Percentiles rank a stretch among this genome's conserved stretches.
phyloP scores from a whole-genome alignment of 2,113 vertebrate genomes.

The Dipodomys stephensi region DNA sequence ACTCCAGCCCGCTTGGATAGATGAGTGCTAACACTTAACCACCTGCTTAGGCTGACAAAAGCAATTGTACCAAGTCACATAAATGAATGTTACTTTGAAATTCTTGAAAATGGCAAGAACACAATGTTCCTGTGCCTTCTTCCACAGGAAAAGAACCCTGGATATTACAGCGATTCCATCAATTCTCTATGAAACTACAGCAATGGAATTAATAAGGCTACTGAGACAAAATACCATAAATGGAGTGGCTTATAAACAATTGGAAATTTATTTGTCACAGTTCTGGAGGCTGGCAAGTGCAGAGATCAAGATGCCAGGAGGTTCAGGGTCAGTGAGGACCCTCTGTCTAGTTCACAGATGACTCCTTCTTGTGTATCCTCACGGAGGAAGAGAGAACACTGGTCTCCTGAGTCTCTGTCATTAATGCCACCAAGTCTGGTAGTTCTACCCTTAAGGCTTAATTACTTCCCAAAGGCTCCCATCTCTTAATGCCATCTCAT shows the following conservation, averaged over 20 bases:
- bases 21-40: background rate
- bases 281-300: background rate
- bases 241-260: background rate
- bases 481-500: background rate
- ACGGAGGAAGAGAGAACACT: background rate
- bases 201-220: background rate
- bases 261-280: background rate
- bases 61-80: background rate
- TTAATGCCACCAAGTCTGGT: background rate
- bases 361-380: background rate
- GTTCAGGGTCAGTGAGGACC: background rate
- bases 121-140: background rate
- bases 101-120: conserved; percentile 18
- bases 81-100: conserved; percentile 7
- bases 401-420: background rate
- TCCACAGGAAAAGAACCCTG: background rate
- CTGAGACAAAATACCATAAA: background rate
- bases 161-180: background rate
- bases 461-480: background rate
- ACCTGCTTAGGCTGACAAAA: background rate
- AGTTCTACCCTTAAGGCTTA: background rate
- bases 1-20: background rate
- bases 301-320: background rate
- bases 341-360: background rate
- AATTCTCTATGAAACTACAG: conserved; percentile 41